Conservation (phyloP, 2,797 vertebrate genomes). For the Crax fasciolata region DNA sequence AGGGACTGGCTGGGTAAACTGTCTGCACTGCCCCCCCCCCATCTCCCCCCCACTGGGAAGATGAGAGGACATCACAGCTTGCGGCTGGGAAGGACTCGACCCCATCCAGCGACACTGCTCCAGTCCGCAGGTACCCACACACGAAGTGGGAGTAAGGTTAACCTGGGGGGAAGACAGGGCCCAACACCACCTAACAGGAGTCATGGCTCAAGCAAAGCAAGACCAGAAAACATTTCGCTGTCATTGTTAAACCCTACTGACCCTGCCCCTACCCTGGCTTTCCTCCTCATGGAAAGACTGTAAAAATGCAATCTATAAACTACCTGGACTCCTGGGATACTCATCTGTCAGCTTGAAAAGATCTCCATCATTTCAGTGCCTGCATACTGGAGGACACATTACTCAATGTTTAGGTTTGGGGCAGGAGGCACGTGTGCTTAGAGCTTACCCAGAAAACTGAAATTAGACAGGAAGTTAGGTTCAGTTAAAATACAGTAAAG, state of each 20-base stretch:
- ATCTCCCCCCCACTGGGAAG: background rate
- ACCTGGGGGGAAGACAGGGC: background rate
- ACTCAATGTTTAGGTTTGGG: background rate
- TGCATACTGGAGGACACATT: background rate
- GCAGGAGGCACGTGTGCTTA: fast-evolving
- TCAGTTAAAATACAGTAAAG: background rate
- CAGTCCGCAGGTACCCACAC: fast-evolving
- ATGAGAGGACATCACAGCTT: background rate
- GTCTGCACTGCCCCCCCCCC: background rate
- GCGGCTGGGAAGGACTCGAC: fast-evolving
- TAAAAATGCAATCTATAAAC: background rate
- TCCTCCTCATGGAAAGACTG: background rate
- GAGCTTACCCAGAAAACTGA: background rate
- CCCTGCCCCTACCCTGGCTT: background rate
- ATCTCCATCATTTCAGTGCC: background rate
- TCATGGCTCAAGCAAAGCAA: background rate
- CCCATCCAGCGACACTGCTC: background rate
- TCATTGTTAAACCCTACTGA: background rate
- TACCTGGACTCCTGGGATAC: background rate
- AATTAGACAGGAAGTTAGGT: background rate
- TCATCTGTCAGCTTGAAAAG: background rate
- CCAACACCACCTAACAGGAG: background rate
- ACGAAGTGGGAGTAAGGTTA: fast-evolving
- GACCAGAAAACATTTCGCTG: background rate
- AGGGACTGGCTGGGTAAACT: background rate